Percentiles rank a stretch among this genome's conserved stretches.
These are phyloP conservation scores for Helogale parvula DNA, from an alignment of 2,113 vertebrate genomes.

Conservation along the genomic window DNA sequence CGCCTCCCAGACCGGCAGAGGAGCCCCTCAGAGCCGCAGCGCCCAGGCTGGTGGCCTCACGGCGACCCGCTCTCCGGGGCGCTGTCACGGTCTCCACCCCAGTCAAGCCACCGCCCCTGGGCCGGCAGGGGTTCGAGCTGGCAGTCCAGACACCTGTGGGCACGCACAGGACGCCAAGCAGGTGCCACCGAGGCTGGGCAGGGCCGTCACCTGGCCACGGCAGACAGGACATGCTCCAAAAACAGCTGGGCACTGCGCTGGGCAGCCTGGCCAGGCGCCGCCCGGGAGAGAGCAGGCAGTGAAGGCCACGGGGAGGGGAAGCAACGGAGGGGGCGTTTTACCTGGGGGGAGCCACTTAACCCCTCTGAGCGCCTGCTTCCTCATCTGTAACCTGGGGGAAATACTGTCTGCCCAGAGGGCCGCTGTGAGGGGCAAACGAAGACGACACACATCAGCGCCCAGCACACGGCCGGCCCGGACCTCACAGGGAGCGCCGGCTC, in stretches of 20 bases:
- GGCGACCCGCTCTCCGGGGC: neutral
- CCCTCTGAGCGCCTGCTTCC: constrained; percentile 71
- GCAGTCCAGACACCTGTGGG: neutral
- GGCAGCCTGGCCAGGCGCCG: neutral
- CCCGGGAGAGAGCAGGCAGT: constrained; percentile 22
- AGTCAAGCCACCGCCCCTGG: neutral
- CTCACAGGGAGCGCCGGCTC: neutral
- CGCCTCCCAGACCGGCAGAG: neutral
- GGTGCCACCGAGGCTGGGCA: neutral
- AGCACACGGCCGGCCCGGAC: neutral
- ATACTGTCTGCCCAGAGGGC: constrained; percentile 70
- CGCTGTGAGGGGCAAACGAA: constrained; percentile 76
- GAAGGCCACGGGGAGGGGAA: constrained; percentile 19
- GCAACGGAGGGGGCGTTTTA: constrained; percentile 54
- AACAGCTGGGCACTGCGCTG: neutral
- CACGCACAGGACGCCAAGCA: constrained; percentile 23
- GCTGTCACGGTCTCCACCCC: neutral
- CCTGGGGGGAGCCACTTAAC: constrained; percentile 69
- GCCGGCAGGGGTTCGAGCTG: neutral
- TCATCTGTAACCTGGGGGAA: constrained; percentile 71
- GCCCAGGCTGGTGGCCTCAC: accelerated
- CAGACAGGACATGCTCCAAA: constrained; percentile 52
- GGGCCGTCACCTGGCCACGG: neutral
- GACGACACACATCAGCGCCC: neutral
- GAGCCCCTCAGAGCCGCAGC: neutral